A percentile compares a stretch with the other conserved stretches of the same genome.
phyloP scores from a whole-genome alignment of 1,140 invertebrate species.

The Drosophila trapezifrons region DNA sequence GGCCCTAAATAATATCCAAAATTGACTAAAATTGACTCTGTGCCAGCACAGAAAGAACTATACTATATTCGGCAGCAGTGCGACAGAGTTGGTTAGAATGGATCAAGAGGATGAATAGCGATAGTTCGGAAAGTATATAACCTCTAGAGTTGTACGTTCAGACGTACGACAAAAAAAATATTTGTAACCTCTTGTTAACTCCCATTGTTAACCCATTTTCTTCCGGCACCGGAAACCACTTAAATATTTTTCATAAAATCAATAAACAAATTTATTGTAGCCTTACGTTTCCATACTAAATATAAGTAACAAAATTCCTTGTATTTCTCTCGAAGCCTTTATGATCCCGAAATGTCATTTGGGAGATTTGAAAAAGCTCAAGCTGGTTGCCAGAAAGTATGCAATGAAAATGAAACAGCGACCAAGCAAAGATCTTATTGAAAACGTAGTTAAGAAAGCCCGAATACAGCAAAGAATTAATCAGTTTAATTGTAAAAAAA shows the following conservation, averaged over 20 bases:
- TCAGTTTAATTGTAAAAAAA: no score
- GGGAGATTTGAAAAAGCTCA: neutral
- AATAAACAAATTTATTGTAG: conserved; percentile 1
- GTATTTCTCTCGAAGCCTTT: conserved; percentile 5
- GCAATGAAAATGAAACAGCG: neutral
- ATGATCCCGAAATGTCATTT: neutral
- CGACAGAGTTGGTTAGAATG: conserved; percentile 15
- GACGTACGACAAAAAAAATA: conserved; percentile 5
- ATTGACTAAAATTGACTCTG: conserved; percentile 43
- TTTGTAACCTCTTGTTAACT: conserved; percentile 3
- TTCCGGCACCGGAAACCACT: neutral
- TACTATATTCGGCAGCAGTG: neutral
- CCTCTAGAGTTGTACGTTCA: conserved; percentile 23
- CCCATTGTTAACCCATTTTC: conserved; percentile 3
- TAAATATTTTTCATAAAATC: neutral
- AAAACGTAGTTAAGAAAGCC: no score
- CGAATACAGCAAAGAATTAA: no score
- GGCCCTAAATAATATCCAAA: conserved; percentile 24
- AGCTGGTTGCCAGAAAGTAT: neutral
- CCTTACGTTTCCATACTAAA: conserved; percentile 3
- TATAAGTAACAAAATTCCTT: conserved; percentile 16
- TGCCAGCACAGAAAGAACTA: conserved; percentile 35
- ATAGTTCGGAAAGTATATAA: conserved; percentile 3
- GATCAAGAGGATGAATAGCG: neutral
- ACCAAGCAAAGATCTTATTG: no score